phyloP scores from a whole-genome alignment of 2,888 invertebrate species.

The Cybosia mesomella region DNA sequence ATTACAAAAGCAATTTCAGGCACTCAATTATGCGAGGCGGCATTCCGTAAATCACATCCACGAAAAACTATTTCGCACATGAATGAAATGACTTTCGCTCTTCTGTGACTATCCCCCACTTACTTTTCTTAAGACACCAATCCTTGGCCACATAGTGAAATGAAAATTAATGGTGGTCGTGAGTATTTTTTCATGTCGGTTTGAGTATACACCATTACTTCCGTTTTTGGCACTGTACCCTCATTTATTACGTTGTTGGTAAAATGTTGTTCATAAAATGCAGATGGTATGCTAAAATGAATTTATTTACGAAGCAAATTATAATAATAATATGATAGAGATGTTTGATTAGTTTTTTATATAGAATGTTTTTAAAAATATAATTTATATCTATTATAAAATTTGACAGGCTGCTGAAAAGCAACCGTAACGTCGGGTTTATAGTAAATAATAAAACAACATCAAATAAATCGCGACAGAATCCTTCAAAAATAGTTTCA shows the following conservation, averaged over 20 bases:
- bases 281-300: constrained; percentile 66
- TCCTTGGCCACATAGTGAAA: constrained; percentile 79
- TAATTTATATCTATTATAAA: too few relatives aligned
- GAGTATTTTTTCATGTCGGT: constrained; percentile 86
- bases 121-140: constrained; percentile 78
- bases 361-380: too few relatives aligned
- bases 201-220: constrained; percentile 85
- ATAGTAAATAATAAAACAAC: too few relatives aligned
- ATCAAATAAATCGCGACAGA: too few relatives aligned
- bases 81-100: constrained; percentile 57
- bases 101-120: constrained; percentile 50
- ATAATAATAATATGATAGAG: constrained; percentile 23
- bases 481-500: too few relatives aligned
- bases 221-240: constrained; percentile 80
- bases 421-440: too few relatives aligned
- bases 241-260: constrained; percentile 82
- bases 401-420: too few relatives aligned
- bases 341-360: too few relatives aligned
- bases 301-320: constrained; percentile 53
- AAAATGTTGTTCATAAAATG: constrained; percentile 69
- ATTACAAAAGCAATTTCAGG: constrained; percentile 23
- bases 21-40: constrained; percentile 30
- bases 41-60: constrained; percentile 45
- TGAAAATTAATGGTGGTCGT: constrained; percentile 84
- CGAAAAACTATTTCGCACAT: constrained; percentile 50